Evolutionary conservation across 2,888 invertebrate genomes (phyloP), one percentile per base, ranked within the genome.

Genomic region (Apodemia zela): DNA sequence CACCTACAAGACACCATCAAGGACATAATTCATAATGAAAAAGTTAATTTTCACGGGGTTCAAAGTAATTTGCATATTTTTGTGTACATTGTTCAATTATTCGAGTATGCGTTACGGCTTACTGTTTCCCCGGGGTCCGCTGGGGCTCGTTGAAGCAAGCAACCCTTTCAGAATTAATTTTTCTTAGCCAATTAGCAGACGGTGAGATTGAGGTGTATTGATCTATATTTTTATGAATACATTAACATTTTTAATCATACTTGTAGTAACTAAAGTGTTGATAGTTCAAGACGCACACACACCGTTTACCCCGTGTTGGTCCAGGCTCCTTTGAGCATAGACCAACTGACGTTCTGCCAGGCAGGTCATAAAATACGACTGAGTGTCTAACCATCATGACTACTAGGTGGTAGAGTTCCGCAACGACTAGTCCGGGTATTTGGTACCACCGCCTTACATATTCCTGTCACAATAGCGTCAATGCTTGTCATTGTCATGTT

Each of bases 21-120:
- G 79, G 88, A 89, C 87, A 89, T 91, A 88, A 89, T 89, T 90
- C 91, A 91, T 90, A 80, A 90, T 90, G 91, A 89, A 91, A 90
- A 91, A 91, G 89, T 91, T 89, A 88, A 90, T 90, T 91, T 89
- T 86, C 86, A 79, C 82, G 75, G 78, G 75, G 81, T 75, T 72
- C 76, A 79, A 80, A 73, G 80, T 81, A 82, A 89, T 91, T 90
- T 91, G 84, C 91, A 91, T 91, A 90, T 89, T 90, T 91, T 89
- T 84, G 85, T 83, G 75, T 75, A 78, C 82, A 71, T 75, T 75
- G 77, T 82, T 81, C 88, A 86, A 89, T 89, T 89, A 91, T 87
- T 84, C 78, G 82, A 82, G 82, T 82, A 77, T 77, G 76, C 75
- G 76, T 77, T 73, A 79, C 81, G 82, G 81, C 81, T 83, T 81